These are phyloP conservation scores for Epicauta chinensis DNA, from an alignment of 1,140 invertebrate genomes.

Conservation along the genomic window DNA sequence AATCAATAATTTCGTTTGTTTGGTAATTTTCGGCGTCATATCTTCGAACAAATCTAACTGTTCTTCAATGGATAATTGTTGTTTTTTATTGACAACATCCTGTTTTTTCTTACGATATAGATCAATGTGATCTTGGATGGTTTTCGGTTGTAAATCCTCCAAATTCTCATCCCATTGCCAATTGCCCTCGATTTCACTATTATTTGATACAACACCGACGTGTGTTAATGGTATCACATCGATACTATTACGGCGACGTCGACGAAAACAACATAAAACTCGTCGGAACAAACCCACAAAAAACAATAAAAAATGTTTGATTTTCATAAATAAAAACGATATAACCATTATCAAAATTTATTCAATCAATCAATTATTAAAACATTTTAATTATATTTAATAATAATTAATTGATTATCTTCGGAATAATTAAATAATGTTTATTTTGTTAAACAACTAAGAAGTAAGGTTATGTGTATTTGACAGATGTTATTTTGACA, in stretches of 20 bases:
- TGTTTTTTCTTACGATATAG: slow-evolving; percentile 46
- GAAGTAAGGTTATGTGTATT: too few relatives aligned
- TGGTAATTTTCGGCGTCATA: slow-evolving; percentile 51
- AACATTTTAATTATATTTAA: too few relatives aligned
- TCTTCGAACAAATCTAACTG: slow-evolving; percentile 49
- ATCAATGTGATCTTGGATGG: slow-evolving; percentile 50
- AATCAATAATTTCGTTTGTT: slow-evolving; percentile 46
- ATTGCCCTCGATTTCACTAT: slow-evolving; percentile 28
- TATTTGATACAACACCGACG: slow-evolving; percentile 46
- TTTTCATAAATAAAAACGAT: slow-evolving; percentile 24
- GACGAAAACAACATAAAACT: slow-evolving; percentile 50
- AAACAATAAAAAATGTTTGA: slow-evolving; percentile 47
- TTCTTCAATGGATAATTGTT: slow-evolving; percentile 25
- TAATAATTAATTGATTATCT: too few relatives aligned
- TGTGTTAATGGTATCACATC: slow-evolving; percentile 48
- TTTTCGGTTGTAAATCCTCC: slow-evolving; percentile 40
- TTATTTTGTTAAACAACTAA: too few relatives aligned
- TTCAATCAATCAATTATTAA: too few relatives aligned
- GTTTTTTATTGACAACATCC: slow-evolving; percentile 7
- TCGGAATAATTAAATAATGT: too few relatives aligned
- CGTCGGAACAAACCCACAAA: slow-evolving; percentile 45
- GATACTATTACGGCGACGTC: slow-evolving; percentile 45
- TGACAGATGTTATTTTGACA: background rate
- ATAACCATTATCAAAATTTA: slow-evolving; percentile 24
- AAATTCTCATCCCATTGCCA: slow-evolving; percentile 46